Evolutionary conservation across 2,113 vertebrate species (phyloP).

Genomic region (Pluvianellus socialis): DNA sequence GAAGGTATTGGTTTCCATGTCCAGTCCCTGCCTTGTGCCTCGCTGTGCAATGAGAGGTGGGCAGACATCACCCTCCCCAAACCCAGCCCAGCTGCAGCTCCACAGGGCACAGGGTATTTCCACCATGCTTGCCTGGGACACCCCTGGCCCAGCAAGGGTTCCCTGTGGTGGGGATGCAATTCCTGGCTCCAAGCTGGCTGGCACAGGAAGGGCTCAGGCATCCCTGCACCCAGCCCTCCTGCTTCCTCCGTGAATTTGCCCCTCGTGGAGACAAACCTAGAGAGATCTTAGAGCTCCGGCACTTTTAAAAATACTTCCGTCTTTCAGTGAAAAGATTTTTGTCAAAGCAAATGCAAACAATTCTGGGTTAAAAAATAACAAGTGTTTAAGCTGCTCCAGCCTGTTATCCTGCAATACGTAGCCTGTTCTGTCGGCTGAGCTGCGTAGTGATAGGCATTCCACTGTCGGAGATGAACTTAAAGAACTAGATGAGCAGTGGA

Average conservation of each 20-base stretch:
- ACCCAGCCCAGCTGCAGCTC: background rate
- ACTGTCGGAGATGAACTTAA: background rate
- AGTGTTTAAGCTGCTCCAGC: background rate
- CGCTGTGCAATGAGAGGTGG: background rate
- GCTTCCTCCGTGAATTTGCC: background rate
- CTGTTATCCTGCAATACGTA: background rate
- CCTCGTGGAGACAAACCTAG: background rate
- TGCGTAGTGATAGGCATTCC: background rate
- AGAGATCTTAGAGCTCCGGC: background rate
- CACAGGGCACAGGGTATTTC: fast-evolving
- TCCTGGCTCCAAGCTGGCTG: background rate
- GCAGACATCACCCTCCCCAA: background rate
- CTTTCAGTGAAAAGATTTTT: background rate
- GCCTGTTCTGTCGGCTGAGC: background rate
- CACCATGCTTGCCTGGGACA: background rate
- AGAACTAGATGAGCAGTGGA: background rate
- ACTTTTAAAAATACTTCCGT: background rate
- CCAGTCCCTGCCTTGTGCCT: background rate
- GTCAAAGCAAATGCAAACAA: background rate
- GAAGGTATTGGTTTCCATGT: background rate
- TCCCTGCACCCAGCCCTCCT: background rate
- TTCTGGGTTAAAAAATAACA: background rate
- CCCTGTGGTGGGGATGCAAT: fast-evolving
- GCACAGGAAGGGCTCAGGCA: background rate
- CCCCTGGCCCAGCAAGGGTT: background rate